phyloP scores from a whole-genome alignment of 2,113 vertebrate species.

The Sula dactylatra region DNA sequence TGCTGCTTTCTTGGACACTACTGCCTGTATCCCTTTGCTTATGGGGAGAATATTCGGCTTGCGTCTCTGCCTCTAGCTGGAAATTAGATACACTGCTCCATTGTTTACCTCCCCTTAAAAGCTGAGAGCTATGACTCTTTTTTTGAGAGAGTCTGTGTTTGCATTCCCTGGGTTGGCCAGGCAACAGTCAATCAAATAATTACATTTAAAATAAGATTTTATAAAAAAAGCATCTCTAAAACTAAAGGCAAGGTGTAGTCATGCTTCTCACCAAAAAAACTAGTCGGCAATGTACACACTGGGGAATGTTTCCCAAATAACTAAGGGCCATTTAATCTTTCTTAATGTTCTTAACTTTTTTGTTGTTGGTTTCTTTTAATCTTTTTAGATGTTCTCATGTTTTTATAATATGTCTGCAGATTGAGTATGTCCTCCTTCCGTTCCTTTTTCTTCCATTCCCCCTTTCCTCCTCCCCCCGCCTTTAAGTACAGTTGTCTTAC shows the following conservation, averaged over 20 bases:
- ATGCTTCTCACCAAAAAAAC: neutral
- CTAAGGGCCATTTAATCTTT: neutral
- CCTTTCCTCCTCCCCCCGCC: too few relatives aligned
- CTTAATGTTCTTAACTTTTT: neutral
- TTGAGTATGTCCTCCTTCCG: neutral
- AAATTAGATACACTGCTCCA: neutral
- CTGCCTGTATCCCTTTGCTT: neutral
- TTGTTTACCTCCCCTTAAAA: neutral
- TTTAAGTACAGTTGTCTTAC: neutral
- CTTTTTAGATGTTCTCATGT: neutral
- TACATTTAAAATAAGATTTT: conserved; percentile 4
- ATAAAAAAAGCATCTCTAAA: neutral
- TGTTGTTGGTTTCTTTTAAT: neutral
- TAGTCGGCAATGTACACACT: neutral
- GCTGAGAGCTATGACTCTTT: neutral
- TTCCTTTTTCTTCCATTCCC: neutral
- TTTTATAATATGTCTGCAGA: neutral
- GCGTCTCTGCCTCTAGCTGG: neutral
- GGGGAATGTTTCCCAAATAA: neutral
- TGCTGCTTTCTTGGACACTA: conserved; percentile 27
- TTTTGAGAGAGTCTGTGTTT: conserved; percentile 19
- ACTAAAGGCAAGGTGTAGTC: neutral
- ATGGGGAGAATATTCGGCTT: neutral
- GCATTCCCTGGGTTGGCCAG: neutral
- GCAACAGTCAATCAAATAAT: conserved; percentile 41